These are phyloP conservation scores for Allolobophora icterica DNA, from an alignment of 2,888 invertebrate species.

Conservation along the genomic window DNA sequence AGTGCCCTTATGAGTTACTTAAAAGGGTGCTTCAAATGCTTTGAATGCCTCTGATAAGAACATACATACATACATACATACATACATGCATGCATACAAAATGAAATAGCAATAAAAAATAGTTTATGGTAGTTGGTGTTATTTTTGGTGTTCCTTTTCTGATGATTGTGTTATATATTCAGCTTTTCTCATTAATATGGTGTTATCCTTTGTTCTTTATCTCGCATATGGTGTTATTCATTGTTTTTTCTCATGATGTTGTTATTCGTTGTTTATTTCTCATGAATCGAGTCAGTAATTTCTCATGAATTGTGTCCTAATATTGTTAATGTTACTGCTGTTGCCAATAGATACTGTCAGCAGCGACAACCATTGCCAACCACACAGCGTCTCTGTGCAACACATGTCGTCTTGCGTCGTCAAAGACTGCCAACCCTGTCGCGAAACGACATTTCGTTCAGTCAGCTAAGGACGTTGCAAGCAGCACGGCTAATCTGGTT, in stretches of 20 bases:
- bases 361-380: constrained; percentile 91
- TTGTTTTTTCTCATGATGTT: neutral
- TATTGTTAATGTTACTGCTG: neutral
- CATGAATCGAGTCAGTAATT: neutral
- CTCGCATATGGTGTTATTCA: neutral
- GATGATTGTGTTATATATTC: too few relatives aligned
- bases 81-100: too few relatives aligned
- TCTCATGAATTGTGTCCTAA: too few relatives aligned
- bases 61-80: too few relatives aligned
- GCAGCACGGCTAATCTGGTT: constrained; percentile 90
- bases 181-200: neutral
- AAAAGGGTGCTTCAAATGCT: too few relatives aligned
- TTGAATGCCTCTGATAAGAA: too few relatives aligned
- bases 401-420: constrained; percentile 89
- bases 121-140: too few relatives aligned
- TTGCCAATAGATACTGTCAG: constrained; percentile 76
- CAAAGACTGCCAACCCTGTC: constrained; percentile 85
- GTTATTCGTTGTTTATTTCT: too few relatives aligned
- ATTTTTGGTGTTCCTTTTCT: too few relatives aligned
- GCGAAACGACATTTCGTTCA: constrained; percentile 96
- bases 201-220: too few relatives aligned
- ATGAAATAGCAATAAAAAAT: too few relatives aligned
- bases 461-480: constrained; percentile 95
- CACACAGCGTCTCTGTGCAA: constrained; percentile 95
- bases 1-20: too few relatives aligned